Evolutionary conservation across 2,113 vertebrate species (phyloP), one percentile per base, ranked within the genome.

Genomic region (Dasypus novemcinctus): DNA sequence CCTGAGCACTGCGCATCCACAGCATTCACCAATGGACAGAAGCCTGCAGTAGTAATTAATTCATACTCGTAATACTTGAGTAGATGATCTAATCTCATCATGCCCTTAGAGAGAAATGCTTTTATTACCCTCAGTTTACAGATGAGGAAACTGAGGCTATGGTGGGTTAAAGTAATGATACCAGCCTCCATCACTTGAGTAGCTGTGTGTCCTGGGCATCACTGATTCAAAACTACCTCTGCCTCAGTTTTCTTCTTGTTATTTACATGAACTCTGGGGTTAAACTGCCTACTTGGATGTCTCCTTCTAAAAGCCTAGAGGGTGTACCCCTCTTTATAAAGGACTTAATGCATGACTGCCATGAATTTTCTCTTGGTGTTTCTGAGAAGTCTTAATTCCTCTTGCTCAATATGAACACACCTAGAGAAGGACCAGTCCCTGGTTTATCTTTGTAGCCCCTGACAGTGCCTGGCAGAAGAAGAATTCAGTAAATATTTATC

Each of bases 1-100:
- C 36, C 61, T 63, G 31, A 11, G 36, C 2, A 9, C 75, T 18
- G 2, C 43, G 20, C 15, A 41, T 14, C 2, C 3, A 0, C 0
- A 0, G 33, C 2, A 36, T 79, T 79, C 68, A 83, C 66, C 36
- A 8, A 20, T 8, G 36, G 7, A 23, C 43, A 43, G 78, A n/a
- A 64, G n/a, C n/a, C 15, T n/a, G 68, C 29, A 25, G 14, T 3
- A 20, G 52, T 81, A 61, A 33, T 68, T 23, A 69, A 27, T 69
- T 41, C 23, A 7, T 52, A 41, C 38, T 61, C 31, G 2, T 84
- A 25, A 57, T 57, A 49, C 76, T 68, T 33, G 25, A 25, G 12
- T 49, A 5, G 21, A 4, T 90, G 49, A 13, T 52, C 76, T 78
- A 23, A 38, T 92, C 66, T 93, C 15, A 46, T n/a, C 86, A 1